Evolutionary conservation across 2,797 vertebrate species (phyloP).

Genomic region (Poecile montanus): DNA sequence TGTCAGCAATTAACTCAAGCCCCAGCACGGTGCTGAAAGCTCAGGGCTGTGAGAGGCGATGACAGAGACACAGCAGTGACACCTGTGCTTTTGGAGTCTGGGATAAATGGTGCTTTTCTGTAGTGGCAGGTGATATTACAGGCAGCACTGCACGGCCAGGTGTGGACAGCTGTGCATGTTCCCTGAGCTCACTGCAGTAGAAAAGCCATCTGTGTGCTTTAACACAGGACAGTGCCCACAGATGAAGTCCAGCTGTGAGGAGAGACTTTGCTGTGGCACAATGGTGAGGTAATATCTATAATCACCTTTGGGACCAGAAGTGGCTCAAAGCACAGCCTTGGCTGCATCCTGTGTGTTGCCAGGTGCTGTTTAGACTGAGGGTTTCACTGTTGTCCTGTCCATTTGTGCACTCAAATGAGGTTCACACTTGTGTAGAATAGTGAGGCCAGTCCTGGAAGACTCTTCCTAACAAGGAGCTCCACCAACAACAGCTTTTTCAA

Average conservation of each 20-base stretch:
- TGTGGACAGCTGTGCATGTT: not conserved
- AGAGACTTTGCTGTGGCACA: not conserved
- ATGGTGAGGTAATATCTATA: not conserved
- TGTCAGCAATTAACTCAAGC: constrained; percentile 29
- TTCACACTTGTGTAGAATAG: not conserved
- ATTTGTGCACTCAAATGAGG: accelerated
- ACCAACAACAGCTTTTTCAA: not conserved
- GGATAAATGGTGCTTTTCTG: not conserved
- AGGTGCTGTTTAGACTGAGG: not conserved
- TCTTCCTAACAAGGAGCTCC: not conserved
- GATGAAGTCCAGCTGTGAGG: not conserved
- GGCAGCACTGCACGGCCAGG: not conserved
- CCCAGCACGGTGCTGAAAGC: not conserved
- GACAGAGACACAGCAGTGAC: not conserved
- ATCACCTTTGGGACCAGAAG: not conserved
- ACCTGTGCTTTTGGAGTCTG: not conserved
- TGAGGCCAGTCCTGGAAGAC: not conserved
- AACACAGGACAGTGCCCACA: not conserved
- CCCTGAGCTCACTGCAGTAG: not conserved
- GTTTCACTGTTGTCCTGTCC: not conserved
- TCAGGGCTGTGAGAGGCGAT: not conserved
- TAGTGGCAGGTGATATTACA: not conserved
- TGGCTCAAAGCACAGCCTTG: not conserved
- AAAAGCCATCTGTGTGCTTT: not conserved
- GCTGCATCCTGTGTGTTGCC: not conserved